Evolutionary conservation across 2,113 vertebrate species (phyloP).

Genomic region (Narcine bancroftii): DNA sequence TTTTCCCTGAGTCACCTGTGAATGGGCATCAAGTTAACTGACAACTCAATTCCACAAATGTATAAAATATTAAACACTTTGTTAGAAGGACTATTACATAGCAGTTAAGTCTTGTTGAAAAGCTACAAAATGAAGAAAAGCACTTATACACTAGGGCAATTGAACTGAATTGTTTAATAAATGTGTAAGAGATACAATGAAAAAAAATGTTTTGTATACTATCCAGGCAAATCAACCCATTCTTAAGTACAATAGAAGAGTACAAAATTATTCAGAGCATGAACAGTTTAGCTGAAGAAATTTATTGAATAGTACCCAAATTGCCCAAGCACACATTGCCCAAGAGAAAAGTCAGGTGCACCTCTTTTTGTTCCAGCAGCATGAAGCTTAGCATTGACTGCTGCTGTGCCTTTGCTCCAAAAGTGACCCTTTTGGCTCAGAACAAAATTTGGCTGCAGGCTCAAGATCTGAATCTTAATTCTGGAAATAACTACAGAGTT

Average conservation of each 20-base stretch:
- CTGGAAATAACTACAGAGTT: conserved; percentile 30
- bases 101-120: no score
- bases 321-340: background rate
- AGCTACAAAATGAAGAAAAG: background rate
- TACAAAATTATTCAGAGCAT: no score
- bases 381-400: background rate
- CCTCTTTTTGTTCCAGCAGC: background rate
- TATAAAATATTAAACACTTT: background rate
- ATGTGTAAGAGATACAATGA: no score
- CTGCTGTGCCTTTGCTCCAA: background rate
- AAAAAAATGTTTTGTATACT: no score
- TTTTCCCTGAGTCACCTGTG: background rate
- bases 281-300: background rate
- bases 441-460: background rate
- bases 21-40: background rate
- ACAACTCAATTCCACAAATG: background rate
- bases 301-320: background rate
- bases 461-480: conserved; percentile 17
- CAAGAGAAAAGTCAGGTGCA: background rate
- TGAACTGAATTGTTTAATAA: no score
- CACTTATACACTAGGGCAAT: background rate
- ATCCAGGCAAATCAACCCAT: no score
- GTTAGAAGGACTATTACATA: no score
- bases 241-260: no score
- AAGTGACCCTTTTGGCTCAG: conserved; percentile 20